Percentiles rank a stretch among this genome's conserved stretches.
phyloP scores from a whole-genome alignment of 2,888 invertebrate genomes.

The Drosophila picticornis region DNA sequence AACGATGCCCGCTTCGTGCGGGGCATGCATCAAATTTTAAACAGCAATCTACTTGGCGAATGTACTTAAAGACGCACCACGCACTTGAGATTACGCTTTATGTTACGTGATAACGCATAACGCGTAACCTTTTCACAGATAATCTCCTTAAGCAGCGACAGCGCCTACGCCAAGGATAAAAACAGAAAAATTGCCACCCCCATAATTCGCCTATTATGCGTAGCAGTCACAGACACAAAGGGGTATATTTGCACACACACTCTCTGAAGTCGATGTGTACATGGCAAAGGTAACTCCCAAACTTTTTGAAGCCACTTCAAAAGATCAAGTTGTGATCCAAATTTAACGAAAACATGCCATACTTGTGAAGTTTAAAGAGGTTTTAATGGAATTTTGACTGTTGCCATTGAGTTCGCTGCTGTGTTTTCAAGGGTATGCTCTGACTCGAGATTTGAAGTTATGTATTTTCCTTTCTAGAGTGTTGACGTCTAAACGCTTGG shows the following conservation, averaged over 20 bases:
- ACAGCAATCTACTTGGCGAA: conserved; percentile 70
- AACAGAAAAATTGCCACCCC: conserved; percentile 49
- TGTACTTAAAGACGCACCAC: conserved; percentile 77
- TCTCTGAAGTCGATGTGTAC: not conserved
- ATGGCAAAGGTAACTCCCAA: not conserved
- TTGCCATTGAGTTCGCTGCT: not conserved
- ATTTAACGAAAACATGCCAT: conserved; percentile 6
- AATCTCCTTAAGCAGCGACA: conserved; percentile 73
- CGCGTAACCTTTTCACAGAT: conserved; percentile 81
- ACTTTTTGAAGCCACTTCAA: not conserved
- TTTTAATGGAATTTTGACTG: not conserved
- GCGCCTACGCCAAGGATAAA: conserved; percentile 43
- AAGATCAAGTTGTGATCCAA: not conserved
- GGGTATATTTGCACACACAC: conserved; percentile 18
- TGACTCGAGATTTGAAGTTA: conserved; percentile 2
- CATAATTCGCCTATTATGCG: conserved; percentile 40
- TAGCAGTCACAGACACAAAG: conserved; percentile 14
- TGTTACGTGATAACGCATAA: conserved; percentile 82
- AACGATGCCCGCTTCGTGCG: not conserved
- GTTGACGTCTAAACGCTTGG: conserved; percentile 80
- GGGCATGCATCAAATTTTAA: conserved; percentile 78
- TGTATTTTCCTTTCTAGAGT: conserved; percentile 21
- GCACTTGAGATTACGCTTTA: conserved; percentile 79
- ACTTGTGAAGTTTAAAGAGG: not conserved
- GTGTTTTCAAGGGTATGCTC: conserved; percentile 31